Conservation (phyloP, 2,113 vertebrate species). For the Pleuronectes platessa region DNA sequence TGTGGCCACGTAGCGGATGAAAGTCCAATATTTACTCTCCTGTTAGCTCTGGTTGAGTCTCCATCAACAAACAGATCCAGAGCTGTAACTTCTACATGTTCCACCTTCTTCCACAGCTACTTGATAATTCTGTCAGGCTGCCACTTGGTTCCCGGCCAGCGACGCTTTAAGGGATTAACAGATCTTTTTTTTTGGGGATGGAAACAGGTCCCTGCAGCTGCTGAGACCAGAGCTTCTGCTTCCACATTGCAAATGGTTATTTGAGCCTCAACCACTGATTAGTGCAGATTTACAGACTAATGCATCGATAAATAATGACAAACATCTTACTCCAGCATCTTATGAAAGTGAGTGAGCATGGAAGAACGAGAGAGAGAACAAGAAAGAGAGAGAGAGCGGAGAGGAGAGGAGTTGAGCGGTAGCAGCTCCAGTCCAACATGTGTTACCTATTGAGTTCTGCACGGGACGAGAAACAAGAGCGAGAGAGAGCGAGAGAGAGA, state of each 20-base stretch:
- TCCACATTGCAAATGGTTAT: neutral
- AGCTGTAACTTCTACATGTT: neutral
- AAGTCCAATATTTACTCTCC: neutral
- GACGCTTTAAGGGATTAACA: neutral
- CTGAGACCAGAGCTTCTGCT: neutral
- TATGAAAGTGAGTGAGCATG: neutral
- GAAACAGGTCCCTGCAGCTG: neutral
- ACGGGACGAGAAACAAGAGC: slow-evolving; percentile 10
- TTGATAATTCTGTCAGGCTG: no score
- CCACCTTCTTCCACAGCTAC: neutral
- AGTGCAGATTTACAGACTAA: neutral
- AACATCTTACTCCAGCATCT: neutral
- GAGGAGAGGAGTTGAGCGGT: neutral
- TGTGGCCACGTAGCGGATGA: neutral
- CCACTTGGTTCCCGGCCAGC: neutral
- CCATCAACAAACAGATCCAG: neutral
- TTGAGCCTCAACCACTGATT: no score
- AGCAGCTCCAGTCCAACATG: slow-evolving; percentile 49
- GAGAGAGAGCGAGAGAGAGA: neutral
- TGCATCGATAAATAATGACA: neutral
- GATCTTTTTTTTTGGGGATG: neutral
- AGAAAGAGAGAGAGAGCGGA: neutral
- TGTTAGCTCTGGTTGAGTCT: neutral
- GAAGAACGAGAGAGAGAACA: neutral
- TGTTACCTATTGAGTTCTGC: slow-evolving; percentile 63